Evolutionary conservation across 2,113 vertebrate genomes (phyloP).

Genomic region (Tamias sibiricus): DNA sequence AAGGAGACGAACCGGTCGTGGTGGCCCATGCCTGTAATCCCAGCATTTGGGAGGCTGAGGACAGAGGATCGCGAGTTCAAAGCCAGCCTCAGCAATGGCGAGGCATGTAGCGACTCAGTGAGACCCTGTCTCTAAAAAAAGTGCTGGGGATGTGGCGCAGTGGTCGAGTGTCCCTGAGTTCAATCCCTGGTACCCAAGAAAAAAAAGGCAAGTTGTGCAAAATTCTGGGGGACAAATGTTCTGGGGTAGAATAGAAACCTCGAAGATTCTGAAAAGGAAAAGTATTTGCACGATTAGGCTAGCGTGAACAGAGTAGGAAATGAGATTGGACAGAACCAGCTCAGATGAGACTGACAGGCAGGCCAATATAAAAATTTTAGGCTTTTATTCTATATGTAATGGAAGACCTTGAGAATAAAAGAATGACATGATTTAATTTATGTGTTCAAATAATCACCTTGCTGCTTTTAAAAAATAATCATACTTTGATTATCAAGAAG

Average conservation of each 20-base stretch:
- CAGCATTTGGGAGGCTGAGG: no score
- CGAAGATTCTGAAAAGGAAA: neutral
- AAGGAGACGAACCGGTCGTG: no score
- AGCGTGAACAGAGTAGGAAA: neutral
- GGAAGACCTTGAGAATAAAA: neutral
- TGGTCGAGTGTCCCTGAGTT: no score
- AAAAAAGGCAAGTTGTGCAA: neutral
- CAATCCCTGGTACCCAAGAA: no score
- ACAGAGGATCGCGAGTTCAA: no score
- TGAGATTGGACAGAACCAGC: neutral
- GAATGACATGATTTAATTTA: neutral
- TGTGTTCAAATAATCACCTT: neutral
- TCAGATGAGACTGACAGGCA: neutral
- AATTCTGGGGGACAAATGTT: neutral
- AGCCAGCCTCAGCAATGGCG: no score
- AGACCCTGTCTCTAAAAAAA: no score
- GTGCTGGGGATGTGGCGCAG: no score
- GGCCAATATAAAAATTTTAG: neutral
- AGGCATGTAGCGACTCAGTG: no score
- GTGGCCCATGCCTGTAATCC: no score
- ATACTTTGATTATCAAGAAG: neutral
- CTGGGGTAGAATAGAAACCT: neutral
- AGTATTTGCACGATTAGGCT: neutral
- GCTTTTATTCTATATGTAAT: neutral
- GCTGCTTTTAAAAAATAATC: neutral